A percentile compares a stretch with the other conserved stretches of the same genome.
These are phyloP conservation scores for Coptotermes formosanus DNA, from an alignment of 1,140 invertebrate species.

Conservation along the genomic window DNA sequence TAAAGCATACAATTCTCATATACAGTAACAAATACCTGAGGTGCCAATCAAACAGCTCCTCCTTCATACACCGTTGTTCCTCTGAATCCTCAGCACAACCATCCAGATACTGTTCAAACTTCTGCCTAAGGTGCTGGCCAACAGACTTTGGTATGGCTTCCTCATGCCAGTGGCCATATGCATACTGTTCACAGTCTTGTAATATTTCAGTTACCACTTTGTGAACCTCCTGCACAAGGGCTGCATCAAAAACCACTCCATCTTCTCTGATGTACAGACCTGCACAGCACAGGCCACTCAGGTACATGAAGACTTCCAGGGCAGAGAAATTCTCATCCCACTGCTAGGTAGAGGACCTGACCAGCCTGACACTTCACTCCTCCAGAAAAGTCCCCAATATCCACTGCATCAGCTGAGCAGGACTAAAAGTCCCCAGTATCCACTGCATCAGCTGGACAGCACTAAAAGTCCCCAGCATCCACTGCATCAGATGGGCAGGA, in stretches of 20 bases:
- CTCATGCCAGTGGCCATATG: constrained; percentile 38
- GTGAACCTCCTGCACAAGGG: constrained; percentile 52
- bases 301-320: no score
- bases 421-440: no score
- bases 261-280: constrained; percentile 56
- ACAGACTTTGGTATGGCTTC: constrained; percentile 47
- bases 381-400: no score
- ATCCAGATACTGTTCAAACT: constrained; percentile 51
- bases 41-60: constrained; percentile 63
- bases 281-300: constrained; percentile 33
- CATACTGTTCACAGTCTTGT: constrained; percentile 54
- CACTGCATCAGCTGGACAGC: no score
- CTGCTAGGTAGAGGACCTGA: no score
- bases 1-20: no score
- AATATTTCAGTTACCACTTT: constrained; percentile 52
- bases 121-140: constrained; percentile 47
- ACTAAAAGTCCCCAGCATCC: no score
- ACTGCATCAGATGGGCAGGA: no score
- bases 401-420: no score
- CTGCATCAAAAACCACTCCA: constrained; percentile 48
- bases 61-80: constrained; percentile 44
- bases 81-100: constrained; percentile 41
- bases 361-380: no score
- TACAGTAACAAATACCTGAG: constrained; percentile 41
- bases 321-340: no score